Percentiles rank a stretch among this genome's conserved stretches.
Evolutionary conservation across 2,797 vertebrate species (phyloP).

Genomic region (Scyliorhinus canicula): DNA sequence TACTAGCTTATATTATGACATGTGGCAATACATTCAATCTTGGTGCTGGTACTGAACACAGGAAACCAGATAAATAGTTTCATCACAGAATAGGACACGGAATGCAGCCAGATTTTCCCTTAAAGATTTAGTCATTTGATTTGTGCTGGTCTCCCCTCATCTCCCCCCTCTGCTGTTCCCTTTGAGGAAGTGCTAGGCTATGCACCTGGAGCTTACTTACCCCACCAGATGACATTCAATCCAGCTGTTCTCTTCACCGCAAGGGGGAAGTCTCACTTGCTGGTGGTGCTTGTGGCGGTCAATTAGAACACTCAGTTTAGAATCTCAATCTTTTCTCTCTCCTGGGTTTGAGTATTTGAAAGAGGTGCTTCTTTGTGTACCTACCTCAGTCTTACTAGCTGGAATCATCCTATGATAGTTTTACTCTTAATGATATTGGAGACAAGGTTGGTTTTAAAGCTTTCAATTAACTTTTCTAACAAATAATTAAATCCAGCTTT

Average conservation of each 20-base stretch:
- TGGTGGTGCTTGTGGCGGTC: background rate
- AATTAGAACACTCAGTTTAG: background rate
- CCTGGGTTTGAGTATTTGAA: background rate
- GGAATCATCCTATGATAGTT: background rate
- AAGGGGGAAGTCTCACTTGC: background rate
- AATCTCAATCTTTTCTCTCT: no score
- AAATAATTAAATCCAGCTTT: background rate
- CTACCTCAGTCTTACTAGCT: background rate
- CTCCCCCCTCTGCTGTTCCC: background rate
- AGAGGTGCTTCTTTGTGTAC: background rate
- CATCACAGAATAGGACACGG: background rate
- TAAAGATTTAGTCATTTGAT: background rate
- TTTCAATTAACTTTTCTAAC: background rate
- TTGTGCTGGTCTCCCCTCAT: no score
- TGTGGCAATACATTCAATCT: background rate
- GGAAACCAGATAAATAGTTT: background rate
- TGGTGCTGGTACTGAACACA: no score
- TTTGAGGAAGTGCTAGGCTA: background rate
- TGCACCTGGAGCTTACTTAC: background rate
- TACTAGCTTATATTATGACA: background rate
- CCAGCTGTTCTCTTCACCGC: background rate
- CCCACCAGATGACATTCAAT: background rate
- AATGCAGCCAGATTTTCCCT: background rate
- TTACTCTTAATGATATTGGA: background rate
- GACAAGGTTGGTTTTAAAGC: background rate